phyloP scores from a whole-genome alignment of 2,113 vertebrate genomes.

The Sminthopsis crassicaudata region DNA sequence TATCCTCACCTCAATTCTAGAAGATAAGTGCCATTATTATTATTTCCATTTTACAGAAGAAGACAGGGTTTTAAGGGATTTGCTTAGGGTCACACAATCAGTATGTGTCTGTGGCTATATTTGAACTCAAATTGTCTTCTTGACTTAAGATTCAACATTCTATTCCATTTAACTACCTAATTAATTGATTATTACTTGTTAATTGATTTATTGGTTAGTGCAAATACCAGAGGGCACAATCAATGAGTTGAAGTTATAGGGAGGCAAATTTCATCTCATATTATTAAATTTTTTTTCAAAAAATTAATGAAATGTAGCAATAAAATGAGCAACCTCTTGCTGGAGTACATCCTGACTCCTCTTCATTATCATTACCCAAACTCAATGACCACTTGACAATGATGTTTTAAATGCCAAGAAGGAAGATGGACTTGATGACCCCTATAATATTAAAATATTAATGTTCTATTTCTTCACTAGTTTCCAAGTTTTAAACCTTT shows the following conservation, averaged over 20 bases:
- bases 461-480: not conserved
- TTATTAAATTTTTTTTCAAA: not conserved
- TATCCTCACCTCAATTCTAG: too few species aligned
- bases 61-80: not conserved
- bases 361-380: not conserved
- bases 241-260: not conserved
- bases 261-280: not conserved
- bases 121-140: not conserved
- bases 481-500: conserved; percentile 10
- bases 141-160: not conserved
- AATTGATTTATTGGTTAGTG: not conserved
- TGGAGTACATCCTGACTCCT: not conserved
- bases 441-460: not conserved
- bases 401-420: not conserved
- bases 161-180: not conserved
- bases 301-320: not conserved
- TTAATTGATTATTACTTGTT: not conserved
- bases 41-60: not conserved
- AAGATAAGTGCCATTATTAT: not conserved
- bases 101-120: not conserved
- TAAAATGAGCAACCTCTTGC: not conserved
- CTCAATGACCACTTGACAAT: not conserved
- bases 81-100: not conserved
- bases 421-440: not conserved
- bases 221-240: not conserved